These are phyloP conservation scores for Anthoptus insignis DNA, from an alignment of 2,888 invertebrate species.

Conservation along the genomic window DNA sequence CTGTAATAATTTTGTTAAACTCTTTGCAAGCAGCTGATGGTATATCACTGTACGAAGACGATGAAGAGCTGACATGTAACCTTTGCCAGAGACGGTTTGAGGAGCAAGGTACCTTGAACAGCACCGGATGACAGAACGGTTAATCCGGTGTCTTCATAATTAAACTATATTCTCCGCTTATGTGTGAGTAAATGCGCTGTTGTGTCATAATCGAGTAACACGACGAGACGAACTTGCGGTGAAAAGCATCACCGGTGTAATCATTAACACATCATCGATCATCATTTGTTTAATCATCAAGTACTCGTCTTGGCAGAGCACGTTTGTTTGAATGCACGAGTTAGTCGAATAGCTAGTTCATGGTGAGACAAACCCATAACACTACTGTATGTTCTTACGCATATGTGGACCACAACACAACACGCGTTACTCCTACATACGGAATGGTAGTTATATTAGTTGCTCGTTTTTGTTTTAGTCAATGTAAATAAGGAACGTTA, in stretches of 20 bases:
- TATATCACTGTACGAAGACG: conserved; percentile 88
- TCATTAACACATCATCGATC: conserved; percentile 51
- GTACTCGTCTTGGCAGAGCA: conserved; percentile 52
- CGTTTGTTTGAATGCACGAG: conserved; percentile 57
- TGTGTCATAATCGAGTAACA: conserved; percentile 69
- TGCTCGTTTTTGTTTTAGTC: conserved; percentile 65
- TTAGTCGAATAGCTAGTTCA: conserved; percentile 53
- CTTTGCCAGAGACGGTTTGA: conserved; percentile 93
- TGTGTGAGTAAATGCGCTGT: conserved; percentile 87
- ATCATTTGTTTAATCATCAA: conserved; percentile 52
- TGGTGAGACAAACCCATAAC: conserved; percentile 47
- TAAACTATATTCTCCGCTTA: conserved; percentile 76
- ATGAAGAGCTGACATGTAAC: conserved; percentile 90
- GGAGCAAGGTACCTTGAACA: conserved; percentile 90
- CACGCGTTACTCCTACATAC: conserved; percentile 86
- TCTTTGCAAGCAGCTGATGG: conserved; percentile 90
- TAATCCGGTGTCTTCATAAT: conserved; percentile 78
- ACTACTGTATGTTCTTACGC: conserved; percentile 47
- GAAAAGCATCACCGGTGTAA: conserved; percentile 53
- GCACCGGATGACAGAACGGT: conserved; percentile 69
- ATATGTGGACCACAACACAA: conserved; percentile 76
- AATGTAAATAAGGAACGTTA: conserved; percentile 64
- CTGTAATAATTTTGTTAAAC: conserved; percentile 82
- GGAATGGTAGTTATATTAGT: conserved; percentile 72
- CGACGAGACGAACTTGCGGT: conserved; percentile 41